These are phyloP conservation scores for Thalassophryne amazonica DNA, from an alignment of 2,797 vertebrate species.

Conservation along the genomic window DNA sequence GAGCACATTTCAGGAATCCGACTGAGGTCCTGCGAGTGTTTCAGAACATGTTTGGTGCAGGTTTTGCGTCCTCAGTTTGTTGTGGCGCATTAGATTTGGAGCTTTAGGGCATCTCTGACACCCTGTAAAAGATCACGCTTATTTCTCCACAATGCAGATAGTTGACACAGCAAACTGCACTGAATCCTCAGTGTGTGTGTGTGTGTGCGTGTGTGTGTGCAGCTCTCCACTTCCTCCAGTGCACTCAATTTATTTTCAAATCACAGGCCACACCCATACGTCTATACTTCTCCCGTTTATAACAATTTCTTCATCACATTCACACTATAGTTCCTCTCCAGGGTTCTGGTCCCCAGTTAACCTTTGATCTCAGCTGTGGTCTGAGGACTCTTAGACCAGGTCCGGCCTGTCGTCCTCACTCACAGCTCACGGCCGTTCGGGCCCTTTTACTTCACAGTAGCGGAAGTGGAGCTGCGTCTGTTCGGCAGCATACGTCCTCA, in stretches of 20 bases:
- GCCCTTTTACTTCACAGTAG: constrained; percentile 27
- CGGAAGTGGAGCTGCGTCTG: constrained; percentile 59
- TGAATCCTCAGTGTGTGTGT: constrained; percentile 13
- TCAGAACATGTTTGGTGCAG: constrained; percentile 36
- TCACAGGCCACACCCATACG: constrained; percentile 68
- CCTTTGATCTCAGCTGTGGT: neutral
- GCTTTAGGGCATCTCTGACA: constrained; percentile 26
- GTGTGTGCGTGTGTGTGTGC: constrained; percentile 9
- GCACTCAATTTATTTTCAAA: constrained; percentile 42
- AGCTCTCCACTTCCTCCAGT: constrained; percentile 48
- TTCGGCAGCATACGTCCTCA: constrained; percentile 26
- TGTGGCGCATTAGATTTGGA: constrained; percentile 3
- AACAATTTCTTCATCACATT: constrained; percentile 6
- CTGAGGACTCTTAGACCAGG: neutral
- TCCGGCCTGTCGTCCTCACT: neutral
- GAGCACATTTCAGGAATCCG: constrained; percentile 40
- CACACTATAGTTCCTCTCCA: constrained; percentile 6
- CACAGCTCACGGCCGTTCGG: constrained; percentile 38
- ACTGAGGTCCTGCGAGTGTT: constrained; percentile 2
- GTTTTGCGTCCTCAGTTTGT: constrained; percentile 36
- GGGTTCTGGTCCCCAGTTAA: neutral
- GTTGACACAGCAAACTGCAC: constrained; percentile 2
- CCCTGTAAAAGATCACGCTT: constrained; percentile 32
- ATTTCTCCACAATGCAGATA: neutral
- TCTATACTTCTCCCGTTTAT: constrained; percentile 48